These are phyloP conservation scores for Strix occidentalis DNA, from an alignment of 2,797 vertebrate species.

Conservation along the genomic window DNA sequence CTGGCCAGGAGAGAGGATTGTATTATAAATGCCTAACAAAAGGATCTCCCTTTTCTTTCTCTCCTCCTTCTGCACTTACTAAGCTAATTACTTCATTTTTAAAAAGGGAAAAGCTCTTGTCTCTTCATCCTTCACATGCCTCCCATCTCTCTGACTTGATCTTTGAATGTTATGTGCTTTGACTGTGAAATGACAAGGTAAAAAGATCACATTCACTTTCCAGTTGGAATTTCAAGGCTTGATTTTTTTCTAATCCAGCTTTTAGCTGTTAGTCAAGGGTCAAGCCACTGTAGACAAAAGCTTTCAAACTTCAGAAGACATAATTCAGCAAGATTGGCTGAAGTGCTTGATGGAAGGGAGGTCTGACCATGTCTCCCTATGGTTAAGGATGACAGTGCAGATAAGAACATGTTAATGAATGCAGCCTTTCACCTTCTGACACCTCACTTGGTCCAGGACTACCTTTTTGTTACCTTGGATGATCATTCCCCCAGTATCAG, in stretches of 20 bases:
- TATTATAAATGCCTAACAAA: conserved; percentile 18
- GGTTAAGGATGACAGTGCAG: background rate
- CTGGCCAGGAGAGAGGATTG: background rate
- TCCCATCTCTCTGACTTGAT: background rate
- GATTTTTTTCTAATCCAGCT: background rate
- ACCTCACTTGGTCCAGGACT: background rate
- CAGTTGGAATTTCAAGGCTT: background rate
- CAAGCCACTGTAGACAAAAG: conserved; percentile 28
- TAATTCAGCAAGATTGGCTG: background rate
- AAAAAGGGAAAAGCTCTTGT: background rate
- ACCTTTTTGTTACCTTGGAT: background rate
- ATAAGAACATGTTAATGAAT: background rate
- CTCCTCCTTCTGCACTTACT: background rate
- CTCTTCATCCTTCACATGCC: background rate
- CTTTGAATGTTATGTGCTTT: background rate
- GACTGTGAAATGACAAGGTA: background rate
- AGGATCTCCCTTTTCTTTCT: background rate
- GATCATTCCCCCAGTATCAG: background rate
- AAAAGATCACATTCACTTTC: conserved; percentile 21
- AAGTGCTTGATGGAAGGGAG: conserved; percentile 6
- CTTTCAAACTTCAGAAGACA: conserved; percentile 29
- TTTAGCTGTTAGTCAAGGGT: conserved; percentile 35
- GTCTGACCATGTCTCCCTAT: background rate
- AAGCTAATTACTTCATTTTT: conserved; percentile 46
- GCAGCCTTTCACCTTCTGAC: background rate